Evolutionary conservation across 2,113 vertebrate species (phyloP).

Genomic region (Desmodus rotundus): DNA sequence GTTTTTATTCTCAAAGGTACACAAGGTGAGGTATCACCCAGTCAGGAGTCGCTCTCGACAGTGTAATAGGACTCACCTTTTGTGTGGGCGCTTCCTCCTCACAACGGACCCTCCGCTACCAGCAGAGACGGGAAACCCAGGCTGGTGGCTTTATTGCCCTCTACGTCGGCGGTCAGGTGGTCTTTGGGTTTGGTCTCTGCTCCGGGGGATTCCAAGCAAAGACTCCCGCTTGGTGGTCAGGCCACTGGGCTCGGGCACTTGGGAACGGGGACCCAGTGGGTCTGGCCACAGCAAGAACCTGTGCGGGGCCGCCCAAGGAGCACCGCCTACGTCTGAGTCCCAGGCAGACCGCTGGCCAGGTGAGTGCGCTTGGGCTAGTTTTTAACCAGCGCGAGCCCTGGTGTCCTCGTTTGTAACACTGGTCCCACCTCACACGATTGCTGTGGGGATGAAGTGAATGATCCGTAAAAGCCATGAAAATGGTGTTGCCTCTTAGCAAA

Average conservation of each 20-base stretch:
- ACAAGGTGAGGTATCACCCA: rapidly evolving
- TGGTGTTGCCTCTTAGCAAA: neutral
- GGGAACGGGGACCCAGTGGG: neutral
- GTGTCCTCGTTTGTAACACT: neutral
- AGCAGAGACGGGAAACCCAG: rapidly evolving
- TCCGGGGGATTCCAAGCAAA: neutral
- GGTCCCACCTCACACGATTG: neutral
- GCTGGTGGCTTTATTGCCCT: rapidly evolving
- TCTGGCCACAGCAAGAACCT: rapidly evolving
- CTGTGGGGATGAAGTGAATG: neutral
- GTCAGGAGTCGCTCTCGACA: neutral
- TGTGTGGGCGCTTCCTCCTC: neutral
- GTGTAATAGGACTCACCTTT: neutral
- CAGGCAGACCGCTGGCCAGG: neutral
- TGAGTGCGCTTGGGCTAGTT: neutral
- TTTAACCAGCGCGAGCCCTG: too few species aligned
- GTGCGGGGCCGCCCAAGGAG: rapidly evolving
- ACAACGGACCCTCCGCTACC: too few species aligned
- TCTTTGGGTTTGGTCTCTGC: neutral
- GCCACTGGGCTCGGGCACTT: rapidly evolving
- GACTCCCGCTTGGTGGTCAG: too few species aligned
- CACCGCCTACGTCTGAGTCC: rapidly evolving
- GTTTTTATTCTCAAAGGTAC: neutral
- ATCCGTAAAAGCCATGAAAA: neutral
- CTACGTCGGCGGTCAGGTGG: rapidly evolving